phyloP scores from a whole-genome alignment of 2,113 vertebrate species.

The Gallinago paraguaiae region DNA sequence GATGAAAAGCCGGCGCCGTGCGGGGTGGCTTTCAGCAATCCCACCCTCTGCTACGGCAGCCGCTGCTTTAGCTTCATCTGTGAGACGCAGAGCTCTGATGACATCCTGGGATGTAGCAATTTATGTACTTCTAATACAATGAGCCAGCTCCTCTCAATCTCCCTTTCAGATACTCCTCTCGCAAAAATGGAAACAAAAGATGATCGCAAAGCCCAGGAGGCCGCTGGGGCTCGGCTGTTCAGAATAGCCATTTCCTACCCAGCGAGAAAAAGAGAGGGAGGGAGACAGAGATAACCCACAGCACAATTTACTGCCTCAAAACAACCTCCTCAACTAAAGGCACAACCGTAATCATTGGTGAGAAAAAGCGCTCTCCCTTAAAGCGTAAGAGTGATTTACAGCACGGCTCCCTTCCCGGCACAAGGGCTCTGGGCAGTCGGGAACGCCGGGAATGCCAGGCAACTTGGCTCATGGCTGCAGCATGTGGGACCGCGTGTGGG shows the following conservation, averaged over 20 bases:
- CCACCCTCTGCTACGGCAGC: neutral
- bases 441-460: neutral
- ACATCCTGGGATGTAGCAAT: neutral
- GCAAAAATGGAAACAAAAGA: conserved; percentile 29
- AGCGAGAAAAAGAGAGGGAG: neutral
- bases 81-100: neutral
- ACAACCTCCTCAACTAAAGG: conserved; percentile 57
- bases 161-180: neutral
- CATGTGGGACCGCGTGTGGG: neutral
- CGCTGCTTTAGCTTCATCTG: neutral
- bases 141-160: neutral
- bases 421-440: neutral
- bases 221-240: neutral
- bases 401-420: neutral
- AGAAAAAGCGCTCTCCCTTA: conserved; percentile 40
- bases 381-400: conserved; percentile 53
- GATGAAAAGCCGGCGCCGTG: fast-evolving
- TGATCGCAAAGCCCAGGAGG: neutral
- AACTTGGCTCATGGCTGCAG: neutral
- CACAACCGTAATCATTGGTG: conserved; percentile 26
- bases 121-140: neutral
- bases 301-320: conserved; percentile 63
- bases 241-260: conserved; percentile 45
- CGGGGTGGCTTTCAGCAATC: neutral
- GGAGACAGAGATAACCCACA: conserved; percentile 19